phyloP scores from a whole-genome alignment of 2,113 vertebrate genomes.

The Syngnathus floridae region DNA sequence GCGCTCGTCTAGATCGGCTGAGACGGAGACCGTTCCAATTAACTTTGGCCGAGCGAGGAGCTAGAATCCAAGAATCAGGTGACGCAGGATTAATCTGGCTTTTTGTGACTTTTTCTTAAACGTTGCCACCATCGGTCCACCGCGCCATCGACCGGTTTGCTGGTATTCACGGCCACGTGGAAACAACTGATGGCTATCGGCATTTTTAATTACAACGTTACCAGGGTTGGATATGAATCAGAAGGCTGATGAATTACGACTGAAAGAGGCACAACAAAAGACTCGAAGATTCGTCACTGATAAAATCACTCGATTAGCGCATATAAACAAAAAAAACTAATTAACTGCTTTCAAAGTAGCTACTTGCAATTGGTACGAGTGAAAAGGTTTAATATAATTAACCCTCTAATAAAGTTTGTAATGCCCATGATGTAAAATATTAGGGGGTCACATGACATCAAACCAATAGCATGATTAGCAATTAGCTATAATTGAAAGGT shows the following conservation, averaged over 20 bases:
- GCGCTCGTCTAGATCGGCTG: not conserved
- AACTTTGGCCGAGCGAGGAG: constrained; percentile 11
- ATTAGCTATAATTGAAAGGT: not conserved
- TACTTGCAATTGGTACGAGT: not conserved
- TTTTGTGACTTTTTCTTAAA: constrained; percentile 6
- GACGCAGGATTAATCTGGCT: constrained; percentile 47
- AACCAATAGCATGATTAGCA: not conserved
- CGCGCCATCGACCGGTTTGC: not conserved
- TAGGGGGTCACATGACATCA: not conserved
- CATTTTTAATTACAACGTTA: constrained; percentile 58
- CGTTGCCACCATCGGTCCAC: not conserved
- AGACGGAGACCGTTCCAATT: too few relatives aligned
- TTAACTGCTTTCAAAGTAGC: not conserved
- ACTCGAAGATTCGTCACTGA: not conserved
- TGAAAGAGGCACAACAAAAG: not conserved
- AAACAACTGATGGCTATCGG: constrained; percentile 38
- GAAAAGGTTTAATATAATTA: not conserved
- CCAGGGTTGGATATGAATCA: constrained; percentile 48
- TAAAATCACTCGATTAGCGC: constrained; percentile 4
- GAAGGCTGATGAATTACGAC: constrained; percentile 28
- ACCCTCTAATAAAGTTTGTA: not conserved
- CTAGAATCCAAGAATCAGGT: constrained; percentile 36
- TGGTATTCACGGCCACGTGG: constrained; percentile 20
- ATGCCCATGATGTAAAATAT: not conserved
- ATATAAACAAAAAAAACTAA: too few relatives aligned